phyloP scores from a whole-genome alignment of 2,797 vertebrate genomes.

The Sciurus carolinensis region DNA sequence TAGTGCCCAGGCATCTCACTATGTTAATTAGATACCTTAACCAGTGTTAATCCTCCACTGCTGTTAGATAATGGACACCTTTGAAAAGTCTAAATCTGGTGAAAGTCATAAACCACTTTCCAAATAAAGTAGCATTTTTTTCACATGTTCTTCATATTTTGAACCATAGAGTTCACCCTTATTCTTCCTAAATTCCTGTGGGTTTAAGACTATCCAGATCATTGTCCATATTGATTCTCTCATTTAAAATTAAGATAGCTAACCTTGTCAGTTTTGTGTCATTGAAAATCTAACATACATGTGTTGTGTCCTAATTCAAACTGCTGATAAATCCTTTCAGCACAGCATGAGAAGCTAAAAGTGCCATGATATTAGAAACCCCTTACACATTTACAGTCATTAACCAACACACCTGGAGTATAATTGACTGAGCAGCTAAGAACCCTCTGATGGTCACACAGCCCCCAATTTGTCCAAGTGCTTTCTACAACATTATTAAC shows the following conservation, averaged over 20 bases:
- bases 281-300: background rate
- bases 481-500: background rate
- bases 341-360: background rate
- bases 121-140: conserved; percentile 33
- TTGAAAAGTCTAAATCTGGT: conserved; percentile 32
- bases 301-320: background rate
- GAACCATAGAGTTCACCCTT: background rate
- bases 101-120: background rate
- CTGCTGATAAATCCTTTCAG: background rate
- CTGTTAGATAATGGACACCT: background rate
- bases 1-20: background rate
- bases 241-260: conserved; percentile 32
- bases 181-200: conserved; percentile 23
- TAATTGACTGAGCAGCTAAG: background rate
- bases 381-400: background rate
- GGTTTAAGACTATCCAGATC: background rate
- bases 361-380: background rate
- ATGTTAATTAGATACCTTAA: background rate
- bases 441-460: background rate
- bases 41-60: background rate
- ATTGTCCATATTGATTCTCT: background rate
- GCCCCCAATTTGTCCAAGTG: background rate
- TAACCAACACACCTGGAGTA: background rate
- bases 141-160: background rate
- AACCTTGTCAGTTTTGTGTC: background rate